Conservation (phyloP, 2,113 vertebrate species). For the Emydocephalus ijimae region DNA sequence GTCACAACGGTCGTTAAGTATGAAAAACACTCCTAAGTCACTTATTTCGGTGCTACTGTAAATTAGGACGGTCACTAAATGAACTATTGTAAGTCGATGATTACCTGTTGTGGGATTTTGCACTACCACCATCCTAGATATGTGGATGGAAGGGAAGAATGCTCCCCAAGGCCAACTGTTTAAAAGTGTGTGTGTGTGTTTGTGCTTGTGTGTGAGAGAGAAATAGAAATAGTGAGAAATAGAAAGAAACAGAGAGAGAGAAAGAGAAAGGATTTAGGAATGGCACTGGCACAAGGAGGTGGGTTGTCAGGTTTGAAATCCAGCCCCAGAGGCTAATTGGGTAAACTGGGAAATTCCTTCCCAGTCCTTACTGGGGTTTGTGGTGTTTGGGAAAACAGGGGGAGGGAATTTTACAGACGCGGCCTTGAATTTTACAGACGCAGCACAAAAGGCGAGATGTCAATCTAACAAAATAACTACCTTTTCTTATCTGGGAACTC, state of each 20-base stretch:
- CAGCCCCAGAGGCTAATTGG: background rate
- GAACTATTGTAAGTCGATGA: background rate
- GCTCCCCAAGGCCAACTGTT: background rate
- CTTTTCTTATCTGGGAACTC: background rate
- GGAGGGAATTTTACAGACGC: background rate
- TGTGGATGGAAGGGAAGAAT: background rate
- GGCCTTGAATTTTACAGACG: too few relatives aligned
- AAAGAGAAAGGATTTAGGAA: background rate
- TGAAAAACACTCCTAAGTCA: background rate
- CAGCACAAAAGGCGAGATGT: background rate
- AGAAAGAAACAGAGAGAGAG: too few relatives aligned
- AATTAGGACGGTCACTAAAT: background rate
- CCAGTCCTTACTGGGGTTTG: background rate
- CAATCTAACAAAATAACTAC: background rate
- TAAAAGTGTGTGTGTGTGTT: background rate
- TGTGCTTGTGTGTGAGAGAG: too few relatives aligned
- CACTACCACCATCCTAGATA: background rate
- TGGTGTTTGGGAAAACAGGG: background rate
- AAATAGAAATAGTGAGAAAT: too few relatives aligned
- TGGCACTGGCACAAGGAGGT: background rate
- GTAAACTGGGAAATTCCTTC: background rate
- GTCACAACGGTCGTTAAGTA: background rate
- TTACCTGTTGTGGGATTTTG: background rate
- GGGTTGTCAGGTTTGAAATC: background rate
- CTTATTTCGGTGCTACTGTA: background rate